phyloP scores from a whole-genome alignment of 2,113 vertebrate species.

The Ia io region DNA sequence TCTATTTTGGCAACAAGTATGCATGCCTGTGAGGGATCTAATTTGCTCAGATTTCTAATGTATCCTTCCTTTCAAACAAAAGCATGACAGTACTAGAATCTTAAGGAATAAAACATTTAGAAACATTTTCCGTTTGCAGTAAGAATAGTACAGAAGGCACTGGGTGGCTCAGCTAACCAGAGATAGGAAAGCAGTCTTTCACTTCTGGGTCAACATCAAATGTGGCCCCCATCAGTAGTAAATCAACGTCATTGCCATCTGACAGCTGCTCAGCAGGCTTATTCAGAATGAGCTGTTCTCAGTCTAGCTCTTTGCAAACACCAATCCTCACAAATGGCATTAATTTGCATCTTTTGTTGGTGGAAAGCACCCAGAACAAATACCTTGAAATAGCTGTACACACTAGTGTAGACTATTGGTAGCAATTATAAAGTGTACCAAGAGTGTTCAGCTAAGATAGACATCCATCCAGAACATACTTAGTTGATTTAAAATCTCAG shows the following conservation, averaged over 20 bases:
- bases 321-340: neutral
- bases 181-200: neutral
- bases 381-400: neutral
- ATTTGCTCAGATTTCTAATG: neutral
- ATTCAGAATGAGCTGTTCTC: slow-evolving; percentile 50
- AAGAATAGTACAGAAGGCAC: slow-evolving; percentile 26
- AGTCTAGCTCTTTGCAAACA: neutral
- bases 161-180: neutral
- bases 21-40: neutral
- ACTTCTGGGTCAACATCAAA: slow-evolving; percentile 11
- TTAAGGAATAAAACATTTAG: slow-evolving; percentile 29
- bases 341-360: slow-evolving; percentile 44
- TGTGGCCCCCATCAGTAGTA: neutral
- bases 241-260: neutral
- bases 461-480: neutral
- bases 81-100: neutral
- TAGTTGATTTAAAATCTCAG: neutral
- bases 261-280: slow-evolving; percentile 46
- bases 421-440: neutral
- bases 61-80: neutral
- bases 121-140: neutral
- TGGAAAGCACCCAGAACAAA: neutral
- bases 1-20: neutral
- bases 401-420: neutral
- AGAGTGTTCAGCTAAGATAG: neutral